A percentile compares a stretch with the other conserved stretches of the same genome.
Evolutionary conservation across 2,888 invertebrate species (phyloP).

Genomic region (Thymelicus acteon): DNA sequence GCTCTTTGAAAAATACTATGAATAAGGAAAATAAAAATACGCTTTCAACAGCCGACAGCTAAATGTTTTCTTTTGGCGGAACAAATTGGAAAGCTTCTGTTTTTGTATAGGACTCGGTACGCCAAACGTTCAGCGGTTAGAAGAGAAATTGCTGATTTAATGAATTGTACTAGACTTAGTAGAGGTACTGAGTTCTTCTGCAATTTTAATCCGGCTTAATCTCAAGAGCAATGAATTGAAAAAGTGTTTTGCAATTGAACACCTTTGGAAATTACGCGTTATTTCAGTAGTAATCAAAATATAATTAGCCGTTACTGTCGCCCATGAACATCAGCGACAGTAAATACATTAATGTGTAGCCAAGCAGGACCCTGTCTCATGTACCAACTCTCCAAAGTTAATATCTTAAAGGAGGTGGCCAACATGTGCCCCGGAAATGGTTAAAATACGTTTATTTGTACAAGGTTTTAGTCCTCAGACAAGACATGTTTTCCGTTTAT

Average conservation of each 20-base stretch:
- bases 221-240: background rate
- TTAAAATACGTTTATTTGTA: too few relatives aligned
- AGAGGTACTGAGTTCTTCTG: background rate
- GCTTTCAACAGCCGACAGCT: slow-evolving; percentile 54
- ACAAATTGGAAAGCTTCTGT: slow-evolving; percentile 68
- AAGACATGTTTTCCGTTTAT: too few relatives aligned
- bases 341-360: too few relatives aligned
- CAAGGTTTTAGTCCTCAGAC: too few relatives aligned
- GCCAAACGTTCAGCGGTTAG: slow-evolving; percentile 37
- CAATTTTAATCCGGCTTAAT: background rate
- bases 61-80: slow-evolving; percentile 63
- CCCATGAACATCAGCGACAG: too few relatives aligned
- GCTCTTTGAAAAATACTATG: slow-evolving; percentile 44
- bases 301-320: too few relatives aligned
- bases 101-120: slow-evolving; percentile 49
- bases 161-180: slow-evolving; percentile 21
- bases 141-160: slow-evolving; percentile 34
- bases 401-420: too few relatives aligned
- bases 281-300: too few relatives aligned
- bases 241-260: background rate
- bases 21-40: slow-evolving; percentile 55
- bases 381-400: too few relatives aligned
- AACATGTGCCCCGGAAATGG: too few relatives aligned
- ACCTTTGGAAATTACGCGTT: too few relatives aligned
- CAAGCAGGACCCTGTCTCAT: too few relatives aligned